Conservation (phyloP, 2,888 invertebrate genomes). For the Sthenelais limicola region DNA sequence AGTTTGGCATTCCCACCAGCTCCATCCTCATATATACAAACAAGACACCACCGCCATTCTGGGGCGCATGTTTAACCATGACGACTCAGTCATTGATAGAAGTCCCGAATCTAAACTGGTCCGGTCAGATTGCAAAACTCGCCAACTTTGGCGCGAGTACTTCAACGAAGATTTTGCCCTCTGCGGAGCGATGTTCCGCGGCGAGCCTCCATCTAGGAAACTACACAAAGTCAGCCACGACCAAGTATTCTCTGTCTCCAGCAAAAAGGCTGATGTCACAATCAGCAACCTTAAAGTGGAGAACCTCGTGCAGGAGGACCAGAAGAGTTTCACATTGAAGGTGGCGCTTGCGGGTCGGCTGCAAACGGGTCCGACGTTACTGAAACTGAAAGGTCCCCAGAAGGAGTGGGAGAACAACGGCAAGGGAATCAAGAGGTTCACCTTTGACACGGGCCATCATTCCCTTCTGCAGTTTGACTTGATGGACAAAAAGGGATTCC, state of each 20-base stretch:
- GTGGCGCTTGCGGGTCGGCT: conserved; percentile 43
- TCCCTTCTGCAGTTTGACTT: conserved; percentile 64
- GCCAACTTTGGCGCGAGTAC: conserved; percentile 71
- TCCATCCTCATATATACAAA: conserved; percentile 68
- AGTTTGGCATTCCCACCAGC: conserved; percentile 74
- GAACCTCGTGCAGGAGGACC: conserved; percentile 44
- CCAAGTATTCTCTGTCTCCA: conserved; percentile 62
- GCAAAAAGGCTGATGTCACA: conserved; percentile 63
- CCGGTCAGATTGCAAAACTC: conserved; percentile 71
- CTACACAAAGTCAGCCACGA: conserved; percentile 67
- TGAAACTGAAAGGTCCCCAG: conserved; percentile 55
- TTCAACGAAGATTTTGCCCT: conserved; percentile 72
- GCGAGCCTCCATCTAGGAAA: conserved; percentile 71
- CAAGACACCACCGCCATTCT: conserved; percentile 65
- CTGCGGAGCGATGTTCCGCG: conserved; percentile 73
- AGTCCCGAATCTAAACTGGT: conserved; percentile 71
- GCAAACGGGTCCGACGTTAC: conserved; percentile 44
- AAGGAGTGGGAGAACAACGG: conserved; percentile 65
- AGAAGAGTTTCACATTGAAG: conserved; percentile 60
- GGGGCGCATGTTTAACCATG: conserved; percentile 72
- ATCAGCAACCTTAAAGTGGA: conserved; percentile 49
- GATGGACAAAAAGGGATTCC: conserved; percentile 66
- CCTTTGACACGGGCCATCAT: conserved; percentile 70
- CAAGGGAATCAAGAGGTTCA: conserved; percentile 65
- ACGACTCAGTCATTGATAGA: conserved; percentile 74